Percentiles rank a stretch among this genome's conserved stretches.
Evolutionary conservation across 2,113 vertebrate genomes (phyloP).

Genomic region (Pachycephala philippinensis): DNA sequence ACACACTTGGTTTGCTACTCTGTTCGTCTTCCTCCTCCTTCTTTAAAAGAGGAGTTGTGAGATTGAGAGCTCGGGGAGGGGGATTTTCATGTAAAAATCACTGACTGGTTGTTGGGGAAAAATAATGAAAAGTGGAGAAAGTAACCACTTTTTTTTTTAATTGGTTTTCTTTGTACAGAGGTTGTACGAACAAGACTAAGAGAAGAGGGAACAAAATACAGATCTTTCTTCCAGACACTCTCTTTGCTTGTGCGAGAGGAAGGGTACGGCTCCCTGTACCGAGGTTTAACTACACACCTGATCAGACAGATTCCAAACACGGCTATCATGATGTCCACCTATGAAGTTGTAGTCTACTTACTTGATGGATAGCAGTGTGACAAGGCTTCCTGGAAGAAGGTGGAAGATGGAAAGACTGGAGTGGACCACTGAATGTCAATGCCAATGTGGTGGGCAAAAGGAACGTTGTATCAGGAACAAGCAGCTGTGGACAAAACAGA

Average conservation of each 20-base stretch:
- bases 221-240: conserved; percentile 93
- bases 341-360: conserved; percentile 95
- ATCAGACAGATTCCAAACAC: conserved; percentile 98
- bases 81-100: neutral
- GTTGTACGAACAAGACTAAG: conserved; percentile 97
- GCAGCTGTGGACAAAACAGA: conserved; percentile 51
- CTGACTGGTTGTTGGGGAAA: neutral
- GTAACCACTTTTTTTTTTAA: neutral
- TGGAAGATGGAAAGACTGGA: conserved; percentile 77
- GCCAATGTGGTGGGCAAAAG: conserved; percentile 46
- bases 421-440: conserved; percentile 68
- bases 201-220: conserved; percentile 97
- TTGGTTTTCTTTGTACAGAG: conserved; percentile 76
- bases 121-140: neutral
- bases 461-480: conserved; percentile 29
- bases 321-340: conserved; percentile 98
- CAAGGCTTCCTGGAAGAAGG: conserved; percentile 1
- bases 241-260: conserved; percentile 89
- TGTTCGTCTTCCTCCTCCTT: neutral
- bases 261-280: conserved; percentile 92
- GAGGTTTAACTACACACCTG: conserved; percentile 93
- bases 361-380: conserved; percentile 82
- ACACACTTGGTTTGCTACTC: neutral
- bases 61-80: neutral
- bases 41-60: neutral